A percentile compares a stretch with the other conserved stretches of the same genome.
Conservation (phyloP, 2,888 invertebrate species). For the Augochlorella aurata region DNA sequence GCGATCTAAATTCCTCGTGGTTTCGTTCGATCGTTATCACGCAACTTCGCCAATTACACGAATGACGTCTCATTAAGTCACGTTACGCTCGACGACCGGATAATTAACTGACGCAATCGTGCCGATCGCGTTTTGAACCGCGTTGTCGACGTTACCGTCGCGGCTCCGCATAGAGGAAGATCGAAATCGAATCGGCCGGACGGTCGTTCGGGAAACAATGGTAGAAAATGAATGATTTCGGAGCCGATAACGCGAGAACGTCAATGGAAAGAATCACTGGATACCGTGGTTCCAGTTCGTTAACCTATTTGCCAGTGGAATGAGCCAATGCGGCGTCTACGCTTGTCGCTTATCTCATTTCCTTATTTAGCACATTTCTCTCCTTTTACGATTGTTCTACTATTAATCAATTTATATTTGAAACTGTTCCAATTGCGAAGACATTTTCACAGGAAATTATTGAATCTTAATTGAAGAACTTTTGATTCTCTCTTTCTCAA, state of each 20-base stretch:
- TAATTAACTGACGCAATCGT: slow-evolving; percentile 48
- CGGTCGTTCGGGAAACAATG: background rate
- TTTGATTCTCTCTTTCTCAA: no score
- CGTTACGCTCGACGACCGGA: slow-evolving; percentile 27
- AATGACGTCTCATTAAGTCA: slow-evolving; percentile 46
- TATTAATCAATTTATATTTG: no score
- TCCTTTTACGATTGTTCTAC: no score
- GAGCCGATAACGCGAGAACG: background rate
- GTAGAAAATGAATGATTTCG: background rate
- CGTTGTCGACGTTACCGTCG: background rate
- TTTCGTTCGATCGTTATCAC: slow-evolving; percentile 41
- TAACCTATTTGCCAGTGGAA: background rate
- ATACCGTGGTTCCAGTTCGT: background rate
- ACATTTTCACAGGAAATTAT: no score
- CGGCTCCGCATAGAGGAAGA: background rate
- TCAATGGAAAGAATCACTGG: background rate
- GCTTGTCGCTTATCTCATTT: background rate
- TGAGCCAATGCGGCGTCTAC: background rate
- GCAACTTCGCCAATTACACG: slow-evolving; percentile 42
- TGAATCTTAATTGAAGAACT: no score
- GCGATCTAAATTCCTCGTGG: slow-evolving; percentile 37
- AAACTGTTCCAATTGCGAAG: no score
- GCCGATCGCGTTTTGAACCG: slow-evolving; percentile 18
- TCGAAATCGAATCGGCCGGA: background rate
- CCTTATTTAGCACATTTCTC: no score